Conservation (phyloP, 2,113 vertebrate species). For the Romanogobio albipinnatus region DNA sequence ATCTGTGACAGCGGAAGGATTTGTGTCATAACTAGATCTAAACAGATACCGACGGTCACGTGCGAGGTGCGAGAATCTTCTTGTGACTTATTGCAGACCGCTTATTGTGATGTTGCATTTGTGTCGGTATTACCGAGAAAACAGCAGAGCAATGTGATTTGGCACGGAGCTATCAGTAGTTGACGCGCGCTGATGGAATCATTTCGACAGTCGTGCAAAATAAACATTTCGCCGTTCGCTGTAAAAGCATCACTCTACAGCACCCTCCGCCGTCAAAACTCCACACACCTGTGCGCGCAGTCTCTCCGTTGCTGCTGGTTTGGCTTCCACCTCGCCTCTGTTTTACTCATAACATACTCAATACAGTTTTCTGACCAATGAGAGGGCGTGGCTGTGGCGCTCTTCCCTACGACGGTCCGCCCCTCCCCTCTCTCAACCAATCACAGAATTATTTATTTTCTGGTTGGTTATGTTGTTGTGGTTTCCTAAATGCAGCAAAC, state of each 20-base stretch:
- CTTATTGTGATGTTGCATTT: neutral
- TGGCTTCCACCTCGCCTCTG: neutral
- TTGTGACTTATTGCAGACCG: neutral
- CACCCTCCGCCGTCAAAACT: slow-evolving; percentile 28
- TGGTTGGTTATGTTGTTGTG: slow-evolving; percentile 2
- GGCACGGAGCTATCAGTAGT: too few relatives aligned
- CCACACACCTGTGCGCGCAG: slow-evolving; percentile 6
- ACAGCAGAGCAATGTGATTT: neutral
- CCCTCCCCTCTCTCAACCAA: neutral
- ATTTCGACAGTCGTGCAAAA: neutral
- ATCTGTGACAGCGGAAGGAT: neutral
- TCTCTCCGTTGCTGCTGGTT: neutral
- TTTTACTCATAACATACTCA: neutral
- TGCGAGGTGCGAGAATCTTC: neutral
- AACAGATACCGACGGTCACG: neutral
- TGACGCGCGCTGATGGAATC: neutral
- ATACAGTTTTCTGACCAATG: neutral
- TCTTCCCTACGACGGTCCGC: slow-evolving; percentile 29
- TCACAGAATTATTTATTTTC: slow-evolving; percentile 20
- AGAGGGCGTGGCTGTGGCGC: slow-evolving; percentile 18
- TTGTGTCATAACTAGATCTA: neutral
- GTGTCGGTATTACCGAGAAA: neutral
- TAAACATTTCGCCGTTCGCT: neutral
- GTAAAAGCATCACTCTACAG: slow-evolving; percentile 4
- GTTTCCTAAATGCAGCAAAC: neutral